phyloP scores from a whole-genome alignment of 1,140 invertebrate species.

The Lepidurus arcticus region DNA sequence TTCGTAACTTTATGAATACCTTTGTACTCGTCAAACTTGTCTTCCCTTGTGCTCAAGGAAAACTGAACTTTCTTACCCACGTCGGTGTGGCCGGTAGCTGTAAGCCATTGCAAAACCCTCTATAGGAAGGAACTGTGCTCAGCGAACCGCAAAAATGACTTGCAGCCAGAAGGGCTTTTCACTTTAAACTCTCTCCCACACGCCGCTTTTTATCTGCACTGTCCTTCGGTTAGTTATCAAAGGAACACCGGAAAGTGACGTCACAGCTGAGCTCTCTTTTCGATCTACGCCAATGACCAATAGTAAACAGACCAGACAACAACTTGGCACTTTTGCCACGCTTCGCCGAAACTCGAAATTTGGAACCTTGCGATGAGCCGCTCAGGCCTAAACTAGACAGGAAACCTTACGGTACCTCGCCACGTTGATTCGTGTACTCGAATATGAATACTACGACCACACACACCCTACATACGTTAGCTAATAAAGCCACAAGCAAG shows the following conservation, averaged over 20 bases:
- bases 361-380: too few relatives aligned
- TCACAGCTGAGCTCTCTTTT: neutral
- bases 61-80: conserved; percentile 13
- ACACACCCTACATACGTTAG: too few relatives aligned
- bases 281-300: neutral
- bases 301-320: too few relatives aligned
- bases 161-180: neutral
- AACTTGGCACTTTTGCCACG: too few relatives aligned
- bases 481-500: too few relatives aligned
- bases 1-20: too few relatives aligned
- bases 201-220: neutral
- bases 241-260: neutral
- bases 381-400: too few relatives aligned
- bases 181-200: neutral
- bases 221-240: neutral
- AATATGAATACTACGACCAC: too few relatives aligned
- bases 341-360: too few relatives aligned
- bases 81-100: conserved; percentile 12
- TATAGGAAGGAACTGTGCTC: neutral
- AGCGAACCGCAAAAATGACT: conserved; percentile 7
- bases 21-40: neutral
- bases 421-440: too few relatives aligned
- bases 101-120: conserved; percentile 1
- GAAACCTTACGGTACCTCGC: too few relatives aligned
- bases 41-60: neutral